Base-by-base conservation (phyloP, 2,797 vertebrate species). In the Melanotaenia trifasciata region DNA sequence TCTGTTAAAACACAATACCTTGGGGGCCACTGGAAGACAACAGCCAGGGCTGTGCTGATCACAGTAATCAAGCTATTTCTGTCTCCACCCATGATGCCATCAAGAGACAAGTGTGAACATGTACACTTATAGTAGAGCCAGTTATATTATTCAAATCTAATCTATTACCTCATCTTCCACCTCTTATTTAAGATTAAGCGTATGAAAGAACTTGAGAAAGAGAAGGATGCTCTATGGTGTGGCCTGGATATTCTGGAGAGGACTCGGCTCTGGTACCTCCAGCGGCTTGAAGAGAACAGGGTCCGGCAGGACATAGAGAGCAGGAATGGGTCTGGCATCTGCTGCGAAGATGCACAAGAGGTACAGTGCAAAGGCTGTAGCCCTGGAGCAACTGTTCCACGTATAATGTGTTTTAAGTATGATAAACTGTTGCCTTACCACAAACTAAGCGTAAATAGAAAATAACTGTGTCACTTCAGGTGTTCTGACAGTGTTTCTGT, bases 161-260 rank as follows among this genome's bases (percentile, higher is more conserved):
- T 11, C 22, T 20, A 13, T 5, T 18, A 57, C 13, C 53, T 58
- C 7, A 65, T 22, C 1, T 1, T 4, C 1, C 26, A 58, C 14
- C 20, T 53, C 20, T 24, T 70, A 2, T 70, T 63, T 20, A 79
- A 96, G 96, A 84, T 97, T 62, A 96, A 93, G 81, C 94, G 72
- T 36, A 87, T 95, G 82, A 95, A 91, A 79, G 94, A 95, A 54
- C 79, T 96, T 64, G 96, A 96, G 84, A 86, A 90, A 67, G 92
- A 96, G 81, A 95, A 95, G 64, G 96, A 96, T 1, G 89, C 87
- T 22, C 93, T 97, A 51, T 94, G 93, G 87, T 92, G 90, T 3
- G 96, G 96, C 7, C 81, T 96, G 81, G 94, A 96, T 80, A 84
- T 96, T 62, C 89, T 96, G 75, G 93, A 96, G 20, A 93, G 81